Evolutionary conservation across 2,797 vertebrate species (phyloP).

Genomic region (Enteromius anoplus): DNA sequence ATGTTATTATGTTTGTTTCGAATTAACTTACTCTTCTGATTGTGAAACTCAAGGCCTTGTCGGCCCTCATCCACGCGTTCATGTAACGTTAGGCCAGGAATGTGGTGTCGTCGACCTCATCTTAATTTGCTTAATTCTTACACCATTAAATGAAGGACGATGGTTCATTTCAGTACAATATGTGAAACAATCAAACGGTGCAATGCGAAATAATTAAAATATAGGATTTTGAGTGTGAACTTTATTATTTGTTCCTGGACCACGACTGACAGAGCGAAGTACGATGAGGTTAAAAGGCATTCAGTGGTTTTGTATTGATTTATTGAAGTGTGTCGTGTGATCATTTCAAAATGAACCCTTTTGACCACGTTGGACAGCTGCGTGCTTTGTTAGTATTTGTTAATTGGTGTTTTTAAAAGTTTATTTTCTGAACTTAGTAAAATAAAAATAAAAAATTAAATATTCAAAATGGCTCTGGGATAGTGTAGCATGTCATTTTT

Average conservation of each 20-base stretch:
- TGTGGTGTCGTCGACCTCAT: neutral
- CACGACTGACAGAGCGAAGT: neutral
- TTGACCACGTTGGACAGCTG: neutral
- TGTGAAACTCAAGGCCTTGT: constrained; percentile 20
- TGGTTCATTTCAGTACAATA: neutral
- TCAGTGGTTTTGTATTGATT: neutral
- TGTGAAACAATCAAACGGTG: neutral
- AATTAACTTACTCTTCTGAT: neutral
- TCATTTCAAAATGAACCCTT: neutral
- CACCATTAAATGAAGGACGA: neutral
- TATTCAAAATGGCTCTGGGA: neutral
- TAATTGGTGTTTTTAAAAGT: too few relatives aligned
- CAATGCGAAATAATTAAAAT: neutral
- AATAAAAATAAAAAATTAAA: too few relatives aligned
- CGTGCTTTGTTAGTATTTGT: neutral
- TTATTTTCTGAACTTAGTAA: too few relatives aligned
- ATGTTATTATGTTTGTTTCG: neutral
- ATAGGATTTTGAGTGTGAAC: neutral
- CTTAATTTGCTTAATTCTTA: neutral
- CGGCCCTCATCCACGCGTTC: constrained; percentile 8
- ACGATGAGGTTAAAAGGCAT: neutral
- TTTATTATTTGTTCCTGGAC: neutral
- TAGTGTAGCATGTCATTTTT: neutral
- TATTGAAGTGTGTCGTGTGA: neutral
- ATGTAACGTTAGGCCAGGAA: constrained; percentile 36